Evolutionary conservation across 2,113 vertebrate genomes (phyloP), one percentile per base, ranked within the genome.

Genomic region (Chloropsis hardwickii): DNA sequence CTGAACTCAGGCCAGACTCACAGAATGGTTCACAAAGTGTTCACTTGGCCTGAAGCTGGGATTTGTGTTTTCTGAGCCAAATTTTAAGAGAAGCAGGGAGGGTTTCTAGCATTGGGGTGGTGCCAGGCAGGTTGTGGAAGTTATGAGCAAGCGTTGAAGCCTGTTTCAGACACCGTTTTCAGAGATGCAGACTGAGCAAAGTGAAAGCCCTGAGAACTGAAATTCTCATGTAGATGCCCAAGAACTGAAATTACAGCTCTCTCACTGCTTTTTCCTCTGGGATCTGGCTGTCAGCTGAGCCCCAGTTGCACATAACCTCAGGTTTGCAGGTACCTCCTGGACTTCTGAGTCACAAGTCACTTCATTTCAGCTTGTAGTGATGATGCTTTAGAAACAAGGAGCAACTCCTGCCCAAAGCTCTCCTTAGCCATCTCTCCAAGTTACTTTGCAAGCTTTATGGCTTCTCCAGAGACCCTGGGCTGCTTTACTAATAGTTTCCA

Each of bases 111-210:
- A 28, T 1, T 88, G 88, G 76, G 54, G 79, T 39, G 18, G 28
- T 71, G 82, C 92, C 94, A 92, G 76, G 74, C 51, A 83, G 87
- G 92, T 92, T 88, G 81, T 35, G 35, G 94, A 92, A 91, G 81
- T 82, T 86, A 69, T 1, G 11, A 80, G 58, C 37, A 28, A 86
- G 64, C 35, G 42, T 5, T 71, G 51, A 51, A 76, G 44, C 7
- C 74, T 74, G 35, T 60, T 88, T 86, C 67, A 80, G 71, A 62
- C 2, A 1, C 29, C 3, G 1, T 28, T 69, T 66, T 40, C 74
- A 62, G 74, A 45, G 13, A 23, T 5, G 17, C 62, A 88, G 37
- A 5, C 81, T 47, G 40, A 73, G 70, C 50, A 82, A 82, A 76
- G 62, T 15, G 28, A 42, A 89, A 92, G 37, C 21, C 33, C 45